Base-by-base conservation (phyloP, 2,113 vertebrate genomes). In the Gorsachius goisagi region DNA sequence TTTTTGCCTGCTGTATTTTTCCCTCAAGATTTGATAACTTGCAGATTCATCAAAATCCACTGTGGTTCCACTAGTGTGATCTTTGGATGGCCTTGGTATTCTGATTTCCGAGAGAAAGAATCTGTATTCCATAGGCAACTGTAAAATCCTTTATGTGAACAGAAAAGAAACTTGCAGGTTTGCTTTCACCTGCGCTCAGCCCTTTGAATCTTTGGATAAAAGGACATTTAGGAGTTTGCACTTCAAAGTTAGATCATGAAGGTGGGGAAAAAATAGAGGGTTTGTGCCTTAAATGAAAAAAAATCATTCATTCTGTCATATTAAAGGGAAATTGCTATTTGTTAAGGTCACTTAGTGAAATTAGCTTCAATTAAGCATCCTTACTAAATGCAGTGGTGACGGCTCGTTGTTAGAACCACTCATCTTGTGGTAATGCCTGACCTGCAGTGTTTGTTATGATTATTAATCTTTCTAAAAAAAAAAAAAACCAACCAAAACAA, bases 321-420 rank as follows among this genome's bases (percentile, higher is more conserved):
- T 87, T 77, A 77, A 93, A 92, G 74, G 59, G 63, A 84, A 95
- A 89, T 76, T 45, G 62, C 78, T 69, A 23, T 96, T 94, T 56
- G 62, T 91, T 85, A 89, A 83, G 72, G 86, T 89, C 93, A 84
- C 47, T 83, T 82, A 44, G 91, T 83, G 84, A 94, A 91, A 96
- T 96, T 90, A 86, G 45, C 74, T 94, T 88, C 68, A 75, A 64
- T 95, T 97, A 93, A 89, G 52, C 76, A 62, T 77, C 47, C 26
- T 83, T 56, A 67, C 67, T 83, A 37, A 91, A 56, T 72, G 71
- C 47, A 33, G 18, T 41, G 23, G 72, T 64, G 45, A 33, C 58
- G 85, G 67, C 52, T 89, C 68, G 37, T 91, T 90, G 86, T 90
- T 91, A 92, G 64, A 80, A 52, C 89, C 52, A 53, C 93, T 90